Conservation (phyloP, 2,797 vertebrate genomes). For the Diceros bicornis region DNA sequence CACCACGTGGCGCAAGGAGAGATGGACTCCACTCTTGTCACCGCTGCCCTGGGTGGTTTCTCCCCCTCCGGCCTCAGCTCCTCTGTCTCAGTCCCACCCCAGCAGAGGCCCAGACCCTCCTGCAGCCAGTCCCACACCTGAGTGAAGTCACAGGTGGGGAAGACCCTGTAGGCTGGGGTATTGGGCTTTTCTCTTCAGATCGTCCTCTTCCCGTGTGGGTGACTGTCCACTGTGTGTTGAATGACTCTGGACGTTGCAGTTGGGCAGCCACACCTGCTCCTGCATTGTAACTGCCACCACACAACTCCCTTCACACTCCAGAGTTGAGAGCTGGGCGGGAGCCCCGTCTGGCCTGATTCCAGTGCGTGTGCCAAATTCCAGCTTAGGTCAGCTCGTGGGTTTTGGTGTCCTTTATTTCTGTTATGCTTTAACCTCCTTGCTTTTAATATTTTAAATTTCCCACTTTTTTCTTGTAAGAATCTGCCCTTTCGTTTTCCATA, state of each 20-base stretch:
- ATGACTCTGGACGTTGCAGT: too few relatives aligned
- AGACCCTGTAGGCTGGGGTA: background rate
- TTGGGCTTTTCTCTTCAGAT: background rate
- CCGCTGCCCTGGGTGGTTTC: too few relatives aligned
- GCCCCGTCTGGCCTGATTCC: rapidly evolving
- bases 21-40: too few relatives aligned
- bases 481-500: background rate
- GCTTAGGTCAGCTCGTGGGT: background rate
- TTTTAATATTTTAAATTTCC: background rate
- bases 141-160: background rate
- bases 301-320: rapidly evolving
- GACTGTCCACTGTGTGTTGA: rapidly evolving
- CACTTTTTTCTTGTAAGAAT: background rate
- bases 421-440: background rate
- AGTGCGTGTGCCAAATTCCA: background rate
- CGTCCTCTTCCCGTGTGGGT: background rate
- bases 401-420: background rate
- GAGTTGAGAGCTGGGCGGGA: rapidly evolving
- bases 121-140: background rate
- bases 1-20: background rate
- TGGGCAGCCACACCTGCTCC: background rate
- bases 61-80: background rate
- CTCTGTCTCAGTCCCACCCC: background rate
- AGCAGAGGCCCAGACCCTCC: background rate
- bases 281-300: background rate